These are phyloP conservation scores for Solenopsis invicta DNA, from an alignment of 1,140 invertebrate species.

Conservation along the genomic window DNA sequence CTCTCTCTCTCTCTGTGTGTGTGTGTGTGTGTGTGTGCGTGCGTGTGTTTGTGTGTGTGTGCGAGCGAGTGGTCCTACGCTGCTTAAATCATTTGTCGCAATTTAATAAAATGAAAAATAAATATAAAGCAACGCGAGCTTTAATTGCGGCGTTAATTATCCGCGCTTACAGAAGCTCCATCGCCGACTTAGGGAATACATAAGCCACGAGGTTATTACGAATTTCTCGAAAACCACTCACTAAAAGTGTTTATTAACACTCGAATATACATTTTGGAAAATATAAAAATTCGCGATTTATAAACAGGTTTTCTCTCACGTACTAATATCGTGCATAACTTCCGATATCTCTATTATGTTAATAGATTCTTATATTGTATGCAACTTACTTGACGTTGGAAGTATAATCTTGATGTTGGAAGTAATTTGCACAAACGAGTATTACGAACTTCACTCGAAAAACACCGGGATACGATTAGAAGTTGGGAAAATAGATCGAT, in stretches of 20 bases:
- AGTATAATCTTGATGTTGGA: neutral
- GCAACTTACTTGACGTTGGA: neutral
- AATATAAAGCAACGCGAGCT: slow-evolving; percentile 44
- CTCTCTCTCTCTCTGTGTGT: too few species aligned
- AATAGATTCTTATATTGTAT: neutral
- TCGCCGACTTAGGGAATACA: neutral
- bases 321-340: neutral
- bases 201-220: neutral
- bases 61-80: slow-evolving; percentile 23
- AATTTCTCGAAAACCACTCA: slow-evolving; percentile 46
- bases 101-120: slow-evolving; percentile 67
- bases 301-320: neutral
- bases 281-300: neutral
- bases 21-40: neutral
- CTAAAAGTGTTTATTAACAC: neutral
- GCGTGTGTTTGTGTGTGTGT: neutral
- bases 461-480: too few species aligned
- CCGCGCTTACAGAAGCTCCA: slow-evolving; percentile 15
- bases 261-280: neutral
- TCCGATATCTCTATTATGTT: neutral
- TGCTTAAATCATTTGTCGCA: slow-evolving; percentile 62
- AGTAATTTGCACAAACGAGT: neutral
- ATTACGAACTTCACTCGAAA: neutral
- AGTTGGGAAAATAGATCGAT: neutral
- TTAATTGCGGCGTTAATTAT: slow-evolving; percentile 67